Percentiles rank a stretch among this genome's conserved stretches.
Conservation (phyloP, 2,888 invertebrate species). For the Drosophila macrothrix region DNA sequence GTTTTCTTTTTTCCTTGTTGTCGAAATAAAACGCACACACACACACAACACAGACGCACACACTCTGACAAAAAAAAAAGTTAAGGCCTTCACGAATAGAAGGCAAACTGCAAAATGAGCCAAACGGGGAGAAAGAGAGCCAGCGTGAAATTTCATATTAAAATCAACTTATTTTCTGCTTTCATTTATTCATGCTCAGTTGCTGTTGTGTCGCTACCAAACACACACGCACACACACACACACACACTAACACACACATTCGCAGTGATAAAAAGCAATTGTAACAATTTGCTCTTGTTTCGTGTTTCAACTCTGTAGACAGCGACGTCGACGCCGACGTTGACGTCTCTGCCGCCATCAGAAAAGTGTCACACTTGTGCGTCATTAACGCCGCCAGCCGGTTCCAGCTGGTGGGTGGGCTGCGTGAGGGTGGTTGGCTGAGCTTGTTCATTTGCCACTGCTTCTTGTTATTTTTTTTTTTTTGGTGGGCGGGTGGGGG, state of each 20-base stretch:
- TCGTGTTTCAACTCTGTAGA: constrained; percentile 55
- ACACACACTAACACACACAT: constrained; percentile 30
- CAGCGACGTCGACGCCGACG: constrained; percentile 6
- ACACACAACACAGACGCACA: constrained; percentile 7
- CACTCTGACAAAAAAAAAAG: constrained; percentile 11
- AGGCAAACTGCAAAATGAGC: constrained; percentile 39
- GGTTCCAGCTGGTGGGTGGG: constrained; percentile 79
- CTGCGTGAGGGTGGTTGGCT: constrained; percentile 45
- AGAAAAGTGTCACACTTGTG: constrained; percentile 83
- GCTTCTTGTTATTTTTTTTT: not conserved
- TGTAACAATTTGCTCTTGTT: constrained; percentile 73
- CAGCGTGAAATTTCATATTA: constrained; percentile 80
- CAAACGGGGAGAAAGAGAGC: constrained; percentile 37
- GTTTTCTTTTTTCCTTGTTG: constrained; percentile 53
- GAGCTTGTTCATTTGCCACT: constrained; percentile 44
- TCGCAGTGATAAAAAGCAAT: constrained; percentile 58
- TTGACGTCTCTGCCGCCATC: constrained; percentile 23
- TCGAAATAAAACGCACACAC: constrained; percentile 44
- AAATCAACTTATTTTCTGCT: constrained; percentile 82
- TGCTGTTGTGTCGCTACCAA: constrained; percentile 43
- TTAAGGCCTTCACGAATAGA: constrained; percentile 30
- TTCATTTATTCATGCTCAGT: constrained; percentile 79
- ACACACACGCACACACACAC: constrained; percentile 37
- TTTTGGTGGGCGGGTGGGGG: not conserved
- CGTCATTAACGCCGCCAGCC: constrained; percentile 81